phyloP scores from a whole-genome alignment of 2,113 vertebrate genomes.

The Noturus placidus region DNA sequence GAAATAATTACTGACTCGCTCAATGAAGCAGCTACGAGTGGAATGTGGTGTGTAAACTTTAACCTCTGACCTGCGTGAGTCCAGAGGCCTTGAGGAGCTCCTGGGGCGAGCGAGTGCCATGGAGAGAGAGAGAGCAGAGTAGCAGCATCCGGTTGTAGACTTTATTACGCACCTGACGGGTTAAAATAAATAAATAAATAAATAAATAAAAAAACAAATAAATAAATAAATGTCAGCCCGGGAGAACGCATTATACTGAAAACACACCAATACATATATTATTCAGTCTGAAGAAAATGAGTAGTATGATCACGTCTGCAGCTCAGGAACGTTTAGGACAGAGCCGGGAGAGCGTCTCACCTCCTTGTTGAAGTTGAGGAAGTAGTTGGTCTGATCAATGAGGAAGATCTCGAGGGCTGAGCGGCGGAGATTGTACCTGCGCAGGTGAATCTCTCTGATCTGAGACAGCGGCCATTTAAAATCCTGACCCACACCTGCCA shows the following conservation, averaged over 20 bases:
- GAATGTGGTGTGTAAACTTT: background rate
- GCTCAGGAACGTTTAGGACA: too few species aligned
- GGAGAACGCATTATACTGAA: background rate
- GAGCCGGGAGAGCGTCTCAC: constrained; percentile 60
- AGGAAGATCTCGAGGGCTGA: constrained; percentile 97
- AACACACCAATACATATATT: background rate
- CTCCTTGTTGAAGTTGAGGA: constrained; percentile 97
- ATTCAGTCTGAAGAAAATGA: background rate
- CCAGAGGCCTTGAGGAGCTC: constrained; percentile 92
- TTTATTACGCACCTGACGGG: constrained; percentile 85
- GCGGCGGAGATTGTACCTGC: constrained; percentile 91
- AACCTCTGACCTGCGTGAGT: constrained; percentile 83
- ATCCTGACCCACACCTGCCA: constrained; percentile 88
- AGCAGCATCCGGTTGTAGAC: constrained; percentile 89
- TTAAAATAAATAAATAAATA: too few species aligned
- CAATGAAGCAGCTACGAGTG: background rate
- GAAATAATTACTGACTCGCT: background rate
- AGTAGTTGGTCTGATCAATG: constrained; percentile 95
- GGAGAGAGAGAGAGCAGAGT: constrained; percentile 84
- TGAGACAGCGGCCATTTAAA: constrained; percentile 96
- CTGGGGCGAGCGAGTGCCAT: constrained; percentile 89
- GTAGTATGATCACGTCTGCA: background rate
- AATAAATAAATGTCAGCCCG: background rate
- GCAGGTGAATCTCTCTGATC: constrained; percentile 91
- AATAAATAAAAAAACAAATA: too few species aligned